A percentile compares a stretch with the other conserved stretches of the same genome.
These are phyloP conservation scores for Ammodytes dubius DNA, from an alignment of 2,113 vertebrate genomes.

Conservation along the genomic window DNA sequence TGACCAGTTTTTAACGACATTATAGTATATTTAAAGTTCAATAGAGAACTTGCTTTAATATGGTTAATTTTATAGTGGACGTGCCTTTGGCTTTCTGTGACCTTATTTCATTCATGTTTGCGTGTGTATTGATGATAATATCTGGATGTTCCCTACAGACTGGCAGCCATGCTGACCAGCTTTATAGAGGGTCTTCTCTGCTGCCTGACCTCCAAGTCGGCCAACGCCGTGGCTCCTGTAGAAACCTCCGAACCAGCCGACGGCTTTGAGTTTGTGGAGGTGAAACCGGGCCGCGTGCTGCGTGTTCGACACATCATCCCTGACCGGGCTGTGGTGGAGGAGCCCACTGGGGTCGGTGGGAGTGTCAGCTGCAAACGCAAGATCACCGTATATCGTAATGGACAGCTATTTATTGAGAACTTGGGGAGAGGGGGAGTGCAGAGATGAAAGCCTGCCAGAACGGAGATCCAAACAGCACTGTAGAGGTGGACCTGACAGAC, in stretches of 20 bases:
- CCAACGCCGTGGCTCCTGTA: conserved; percentile 89
- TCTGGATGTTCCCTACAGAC: conserved; percentile 45
- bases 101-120: background rate
- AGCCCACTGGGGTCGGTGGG: conserved; percentile 55
- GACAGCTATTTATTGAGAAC: conserved; percentile 95
- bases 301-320: conserved; percentile 89
- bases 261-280: conserved; percentile 95
- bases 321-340: conserved; percentile 71
- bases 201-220: conserved; percentile 90
- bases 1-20: background rate
- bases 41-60: background rate
- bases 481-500: conserved; percentile 87
- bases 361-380: conserved; percentile 90
- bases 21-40: background rate
- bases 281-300: conserved; percentile 93
- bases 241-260: conserved; percentile 88
- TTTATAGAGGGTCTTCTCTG: conserved; percentile 91
- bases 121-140: conserved; percentile 26
- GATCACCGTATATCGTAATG: conserved; percentile 93
- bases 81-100: conserved; percentile 1
- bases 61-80: background rate
- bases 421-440: conserved; percentile 84
- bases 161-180: conserved; percentile 89
- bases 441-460: conserved; percentile 86
- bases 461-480: conserved; percentile 76